These are phyloP conservation scores for Phaonia tiefii DNA, from an alignment of 2,888 invertebrate species.

Conservation along the genomic window DNA sequence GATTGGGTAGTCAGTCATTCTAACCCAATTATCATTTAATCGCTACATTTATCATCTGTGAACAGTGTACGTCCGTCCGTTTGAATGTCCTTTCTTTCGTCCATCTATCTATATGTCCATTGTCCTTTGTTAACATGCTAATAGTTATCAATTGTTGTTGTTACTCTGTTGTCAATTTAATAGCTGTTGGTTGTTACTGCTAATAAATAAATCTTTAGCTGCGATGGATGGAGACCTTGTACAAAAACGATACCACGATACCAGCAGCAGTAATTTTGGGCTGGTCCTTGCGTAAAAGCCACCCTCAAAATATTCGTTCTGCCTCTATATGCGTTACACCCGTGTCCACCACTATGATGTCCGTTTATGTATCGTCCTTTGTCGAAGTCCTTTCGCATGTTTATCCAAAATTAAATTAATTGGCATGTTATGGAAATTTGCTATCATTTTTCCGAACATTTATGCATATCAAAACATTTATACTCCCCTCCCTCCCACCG, in stretches of 20 bases:
- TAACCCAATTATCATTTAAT: slow-evolving; percentile 56
- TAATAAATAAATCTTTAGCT: too few species aligned
- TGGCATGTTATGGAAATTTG: slow-evolving; percentile 66
- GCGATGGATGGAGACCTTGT: too few species aligned
- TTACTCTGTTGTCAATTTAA: not conserved
- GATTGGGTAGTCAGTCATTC: slow-evolving; percentile 21
- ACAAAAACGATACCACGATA: too few species aligned
- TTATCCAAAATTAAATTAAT: slow-evolving; percentile 59
- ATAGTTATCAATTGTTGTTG: slow-evolving; percentile 32
- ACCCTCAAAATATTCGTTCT: slow-evolving; percentile 50
- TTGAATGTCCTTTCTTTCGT: too few species aligned
- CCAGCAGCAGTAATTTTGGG: too few species aligned
- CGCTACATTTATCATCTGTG: slow-evolving; percentile 47
- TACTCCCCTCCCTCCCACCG: not conserved
- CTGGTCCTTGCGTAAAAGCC: not conserved
- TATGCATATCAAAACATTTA: slow-evolving; percentile 62
- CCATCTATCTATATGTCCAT: not conserved
- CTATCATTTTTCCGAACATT: slow-evolving; percentile 52
- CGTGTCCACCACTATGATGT: not conserved
- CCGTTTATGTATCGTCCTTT: slow-evolving; percentile 25
- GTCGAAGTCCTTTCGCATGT: slow-evolving; percentile 17
- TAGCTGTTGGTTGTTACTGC: too few species aligned
- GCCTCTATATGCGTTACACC: slow-evolving; percentile 17
- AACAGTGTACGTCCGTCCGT: too few species aligned
- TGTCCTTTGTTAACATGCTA: slow-evolving; percentile 31